phyloP scores from a whole-genome alignment of 1,140 invertebrate genomes.

The Drosophila seguyi region DNA sequence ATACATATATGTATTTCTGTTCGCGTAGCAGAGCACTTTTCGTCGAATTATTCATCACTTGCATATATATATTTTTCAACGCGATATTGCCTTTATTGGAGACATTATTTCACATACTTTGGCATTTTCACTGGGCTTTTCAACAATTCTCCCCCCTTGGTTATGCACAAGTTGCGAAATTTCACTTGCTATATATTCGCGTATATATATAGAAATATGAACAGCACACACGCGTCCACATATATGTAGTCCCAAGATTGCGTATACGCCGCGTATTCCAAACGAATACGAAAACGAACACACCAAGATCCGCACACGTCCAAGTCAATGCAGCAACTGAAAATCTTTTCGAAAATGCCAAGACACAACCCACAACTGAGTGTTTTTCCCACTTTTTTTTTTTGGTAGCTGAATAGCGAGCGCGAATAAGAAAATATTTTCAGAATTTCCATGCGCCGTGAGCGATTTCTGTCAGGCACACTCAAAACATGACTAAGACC shows the following conservation, averaged over 20 bases:
- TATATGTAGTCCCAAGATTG: slow-evolving; percentile 59
- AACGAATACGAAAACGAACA: slow-evolving; percentile 17
- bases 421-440: slow-evolving; percentile 55
- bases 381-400: slow-evolving; percentile 11
- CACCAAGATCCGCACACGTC: slow-evolving; percentile 67
- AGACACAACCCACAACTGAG: slow-evolving; percentile 50
- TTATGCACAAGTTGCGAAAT: slow-evolving; percentile 66
- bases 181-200: slow-evolving; percentile 53
- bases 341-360: slow-evolving; percentile 72
- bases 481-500: slow-evolving; percentile 56
- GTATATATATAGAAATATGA: slow-evolving; percentile 39
- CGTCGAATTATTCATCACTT: slow-evolving; percentile 55
- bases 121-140: slow-evolving; percentile 58
- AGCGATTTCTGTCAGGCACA: slow-evolving; percentile 57
- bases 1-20: slow-evolving; percentile 5
- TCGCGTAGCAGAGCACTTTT: slow-evolving; percentile 10
- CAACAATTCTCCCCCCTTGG: slow-evolving; percentile 15
- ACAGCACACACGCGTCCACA: slow-evolving; percentile 53
- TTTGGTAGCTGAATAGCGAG: slow-evolving; percentile 60
- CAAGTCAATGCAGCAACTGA: slow-evolving; percentile 81
- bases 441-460: slow-evolving; percentile 72
- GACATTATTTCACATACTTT: slow-evolving; percentile 70
- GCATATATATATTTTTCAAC: slow-evolving; percentile 31
- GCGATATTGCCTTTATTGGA: slow-evolving; percentile 54
- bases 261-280: slow-evolving; percentile 76